Conservation (phyloP, 1,140 invertebrate species). For the Euura lappo region DNA sequence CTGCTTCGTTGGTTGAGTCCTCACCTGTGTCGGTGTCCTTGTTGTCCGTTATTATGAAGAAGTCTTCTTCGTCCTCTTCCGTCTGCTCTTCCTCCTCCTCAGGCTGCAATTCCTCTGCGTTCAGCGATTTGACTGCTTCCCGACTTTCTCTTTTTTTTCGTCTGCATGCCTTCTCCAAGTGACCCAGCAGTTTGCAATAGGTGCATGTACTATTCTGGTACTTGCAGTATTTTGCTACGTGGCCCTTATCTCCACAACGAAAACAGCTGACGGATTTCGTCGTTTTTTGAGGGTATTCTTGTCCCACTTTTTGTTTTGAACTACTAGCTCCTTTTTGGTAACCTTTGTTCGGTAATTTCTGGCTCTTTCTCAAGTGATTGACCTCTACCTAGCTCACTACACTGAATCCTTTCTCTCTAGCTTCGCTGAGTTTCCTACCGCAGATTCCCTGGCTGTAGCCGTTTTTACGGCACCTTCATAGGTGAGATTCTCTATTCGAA, state of each 20-base stretch:
- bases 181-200: not conserved
- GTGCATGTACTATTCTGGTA: not conserved
- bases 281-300: not conserved
- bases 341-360: too few species aligned
- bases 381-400: too few species aligned
- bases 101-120: too few species aligned
- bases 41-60: too few species aligned
- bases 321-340: too few species aligned
- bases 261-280: not conserved
- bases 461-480: constrained; percentile 14
- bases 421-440: not conserved
- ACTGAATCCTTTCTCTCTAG: not conserved
- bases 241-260: not conserved
- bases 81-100: too few species aligned
- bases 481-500: constrained; percentile 14
- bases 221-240: not conserved
- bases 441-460: constrained; percentile 14
- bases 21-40: too few species aligned
- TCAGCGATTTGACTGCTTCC: too few species aligned
- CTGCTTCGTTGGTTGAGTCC: too few species aligned
- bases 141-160: too few species aligned
- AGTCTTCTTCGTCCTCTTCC: too few species aligned
- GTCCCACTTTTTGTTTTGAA: not conserved
- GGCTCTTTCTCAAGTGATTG: too few species aligned
- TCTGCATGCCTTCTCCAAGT: constrained; percentile 5